Percentiles rank a stretch among this genome's conserved stretches.
These are phyloP conservation scores for Pollenia angustigena DNA, from an alignment of 2,888 invertebrate species.

Conservation along the genomic window DNA sequence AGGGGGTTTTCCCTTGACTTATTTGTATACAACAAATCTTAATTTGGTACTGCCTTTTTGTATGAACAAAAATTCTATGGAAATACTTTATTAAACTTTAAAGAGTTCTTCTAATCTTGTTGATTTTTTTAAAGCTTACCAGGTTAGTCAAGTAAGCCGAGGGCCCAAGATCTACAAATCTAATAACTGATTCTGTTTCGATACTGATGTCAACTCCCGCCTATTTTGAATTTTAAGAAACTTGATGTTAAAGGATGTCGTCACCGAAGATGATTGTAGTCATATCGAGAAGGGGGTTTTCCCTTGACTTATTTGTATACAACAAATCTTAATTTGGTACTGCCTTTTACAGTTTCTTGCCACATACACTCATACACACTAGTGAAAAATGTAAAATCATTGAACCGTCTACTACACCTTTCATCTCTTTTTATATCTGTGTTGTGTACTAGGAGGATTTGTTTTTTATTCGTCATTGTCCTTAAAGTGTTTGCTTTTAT, in stretches of 20 bases:
- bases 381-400: background rate
- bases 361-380: slow-evolving; percentile 2
- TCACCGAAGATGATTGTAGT: background rate
- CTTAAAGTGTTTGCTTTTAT: slow-evolving; percentile 4
- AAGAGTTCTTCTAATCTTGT: no score
- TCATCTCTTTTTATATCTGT: background rate
- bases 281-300: slow-evolving; percentile 41
- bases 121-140: no score
- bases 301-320: slow-evolving; percentile 73
- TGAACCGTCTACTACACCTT: background rate
- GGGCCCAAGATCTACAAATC: background rate
- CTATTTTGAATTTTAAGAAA: background rate
- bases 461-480: slow-evolving; percentile 24
- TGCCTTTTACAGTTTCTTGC: slow-evolving; percentile 28
- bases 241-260: background rate
- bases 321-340: slow-evolving; percentile 62
- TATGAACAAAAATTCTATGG: no score
- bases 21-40: slow-evolving; percentile 64
- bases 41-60: slow-evolving; percentile 66
- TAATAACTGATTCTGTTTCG: background rate
- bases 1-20: slow-evolving; percentile 69
- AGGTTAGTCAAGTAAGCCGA: no score
- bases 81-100: no score
- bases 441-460: background rate
- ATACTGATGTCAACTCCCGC: slow-evolving; percentile 7